Conservation (phyloP, 2,888 invertebrate genomes). For the Chironomus riparius region DNA sequence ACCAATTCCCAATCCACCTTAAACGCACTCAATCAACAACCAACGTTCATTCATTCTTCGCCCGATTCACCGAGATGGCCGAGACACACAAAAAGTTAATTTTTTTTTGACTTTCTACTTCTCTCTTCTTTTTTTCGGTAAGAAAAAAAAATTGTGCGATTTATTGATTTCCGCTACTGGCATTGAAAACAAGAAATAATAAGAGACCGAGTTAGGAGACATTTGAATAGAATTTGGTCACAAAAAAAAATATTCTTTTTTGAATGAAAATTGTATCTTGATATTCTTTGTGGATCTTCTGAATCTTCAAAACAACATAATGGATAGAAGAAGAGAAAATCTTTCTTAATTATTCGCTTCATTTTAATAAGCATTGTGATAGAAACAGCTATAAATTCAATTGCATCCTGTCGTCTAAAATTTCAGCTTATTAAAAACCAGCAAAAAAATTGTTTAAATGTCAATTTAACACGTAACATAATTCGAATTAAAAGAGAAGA, state of each 20-base stretch:
- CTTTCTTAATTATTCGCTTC: too few species aligned
- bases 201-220: not conserved
- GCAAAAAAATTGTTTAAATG: too few species aligned
- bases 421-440: too few species aligned
- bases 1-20: too few species aligned
- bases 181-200: not conserved
- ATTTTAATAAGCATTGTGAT: too few species aligned
- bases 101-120: not conserved
- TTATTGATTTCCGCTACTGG: constrained; percentile 23
- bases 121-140: not conserved
- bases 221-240: constrained; percentile 20
- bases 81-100: constrained; percentile 11
- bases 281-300: too few species aligned
- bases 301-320: not conserved
- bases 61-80: not conserved
- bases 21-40: too few species aligned
- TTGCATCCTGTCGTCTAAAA: too few species aligned
- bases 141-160: not conserved
- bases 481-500: too few species aligned
- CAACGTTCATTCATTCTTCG: too few species aligned
- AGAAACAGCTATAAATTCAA: too few species aligned
- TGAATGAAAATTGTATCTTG: not conserved
- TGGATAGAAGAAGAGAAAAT: not conserved
- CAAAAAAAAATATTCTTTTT: not conserved
- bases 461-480: too few species aligned